phyloP scores from a whole-genome alignment of 2,797 vertebrate genomes.

The Tokudaia tokunoshimensis region DNA sequence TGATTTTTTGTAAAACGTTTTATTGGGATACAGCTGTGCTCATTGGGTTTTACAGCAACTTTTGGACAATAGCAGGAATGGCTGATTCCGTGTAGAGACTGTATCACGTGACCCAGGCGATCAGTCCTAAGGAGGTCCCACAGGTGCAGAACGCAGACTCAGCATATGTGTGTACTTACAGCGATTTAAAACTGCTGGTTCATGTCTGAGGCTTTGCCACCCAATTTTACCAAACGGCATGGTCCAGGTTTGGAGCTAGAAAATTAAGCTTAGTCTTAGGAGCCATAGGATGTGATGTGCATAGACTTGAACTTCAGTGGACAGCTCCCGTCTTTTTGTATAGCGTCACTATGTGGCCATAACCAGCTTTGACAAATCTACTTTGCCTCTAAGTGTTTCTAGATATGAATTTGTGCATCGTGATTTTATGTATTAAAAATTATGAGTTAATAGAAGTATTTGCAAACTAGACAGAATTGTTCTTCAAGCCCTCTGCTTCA shows the following conservation, averaged over 20 bases:
- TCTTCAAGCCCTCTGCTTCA: not conserved
- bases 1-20: not conserved
- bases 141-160: not conserved
- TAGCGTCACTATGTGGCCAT: not conserved
- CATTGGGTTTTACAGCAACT: not conserved
- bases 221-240: not conserved
- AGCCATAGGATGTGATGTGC: not conserved
- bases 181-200: not conserved
- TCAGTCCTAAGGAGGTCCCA: not conserved
- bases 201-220: not conserved
- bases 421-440: conserved; percentile 25
- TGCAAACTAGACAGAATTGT: not conserved
- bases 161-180: not conserved
- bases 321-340: not conserved
- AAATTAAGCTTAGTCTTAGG: not conserved
- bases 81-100: not conserved
- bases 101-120: not conserved
- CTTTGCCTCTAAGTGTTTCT: not conserved
- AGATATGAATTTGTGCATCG: not conserved
- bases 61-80: not conserved
- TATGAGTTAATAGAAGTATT: not conserved
- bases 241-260: not conserved
- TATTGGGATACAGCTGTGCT: not conserved
- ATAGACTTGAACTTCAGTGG: not conserved
- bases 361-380: not conserved